Evolutionary conservation across 2,113 vertebrate species (phyloP).

Genomic region (Myxocyprinus asiaticus): DNA sequence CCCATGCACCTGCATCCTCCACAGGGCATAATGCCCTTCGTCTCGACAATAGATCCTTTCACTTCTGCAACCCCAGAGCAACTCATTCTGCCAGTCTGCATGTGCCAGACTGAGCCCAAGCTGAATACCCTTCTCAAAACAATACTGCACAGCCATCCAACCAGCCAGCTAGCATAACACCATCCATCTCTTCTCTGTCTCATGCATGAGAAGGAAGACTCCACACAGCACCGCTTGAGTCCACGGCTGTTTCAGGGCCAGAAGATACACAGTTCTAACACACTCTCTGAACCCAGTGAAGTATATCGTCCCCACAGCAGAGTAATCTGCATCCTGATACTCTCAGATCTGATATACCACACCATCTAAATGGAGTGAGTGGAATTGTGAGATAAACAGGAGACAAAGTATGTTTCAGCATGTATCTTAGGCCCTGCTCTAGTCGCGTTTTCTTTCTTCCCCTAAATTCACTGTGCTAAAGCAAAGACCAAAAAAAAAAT

Average conservation of each 20-base stretch:
- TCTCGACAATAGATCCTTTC: conserved; percentile 60
- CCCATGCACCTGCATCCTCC: conserved; percentile 44
- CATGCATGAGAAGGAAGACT: conserved; percentile 54
- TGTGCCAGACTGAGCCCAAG: conserved; percentile 65
- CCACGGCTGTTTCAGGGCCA: conserved; percentile 65
- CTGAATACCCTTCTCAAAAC: conserved; percentile 62
- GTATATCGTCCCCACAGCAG: conserved; percentile 61
- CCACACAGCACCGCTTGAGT: conserved; percentile 55
- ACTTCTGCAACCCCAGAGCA: conserved; percentile 71
- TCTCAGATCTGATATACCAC: conserved; percentile 34
- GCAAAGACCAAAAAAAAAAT: not conserved
- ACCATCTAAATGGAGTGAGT: conserved; percentile 29
- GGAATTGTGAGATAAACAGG: not conserved
- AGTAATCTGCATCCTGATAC: conserved; percentile 51
- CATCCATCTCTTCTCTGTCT: too few relatives aligned
- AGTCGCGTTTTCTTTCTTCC: not conserved
- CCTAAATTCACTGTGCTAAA: not conserved
- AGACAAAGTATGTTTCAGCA: not conserved
- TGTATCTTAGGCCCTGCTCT: not conserved
- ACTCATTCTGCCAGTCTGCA: conserved; percentile 29
- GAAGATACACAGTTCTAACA: conserved; percentile 56
- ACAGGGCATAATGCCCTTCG: conserved; percentile 58
- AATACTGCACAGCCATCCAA: conserved; percentile 53
- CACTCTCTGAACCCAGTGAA: conserved; percentile 65
- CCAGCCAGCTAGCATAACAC: conserved; percentile 54